Evolutionary conservation across 1,140 invertebrate genomes (phyloP).

Genomic region (Drosophila ercepeae): DNA sequence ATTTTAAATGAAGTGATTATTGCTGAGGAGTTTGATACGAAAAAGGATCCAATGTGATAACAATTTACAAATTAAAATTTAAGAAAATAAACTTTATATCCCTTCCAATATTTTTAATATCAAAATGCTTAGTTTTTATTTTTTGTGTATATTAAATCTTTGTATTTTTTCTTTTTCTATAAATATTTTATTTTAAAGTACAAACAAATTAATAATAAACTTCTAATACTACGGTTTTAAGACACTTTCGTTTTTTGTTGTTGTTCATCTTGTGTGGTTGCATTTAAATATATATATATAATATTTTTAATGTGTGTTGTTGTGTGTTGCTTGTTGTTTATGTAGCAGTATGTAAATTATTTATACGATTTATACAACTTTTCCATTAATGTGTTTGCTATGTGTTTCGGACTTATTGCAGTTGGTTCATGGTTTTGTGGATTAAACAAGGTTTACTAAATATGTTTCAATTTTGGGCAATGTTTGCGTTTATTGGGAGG

Average conservation of each 20-base stretch:
- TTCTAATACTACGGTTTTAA: conserved; percentile 82
- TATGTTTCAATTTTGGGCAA: conserved; percentile 39
- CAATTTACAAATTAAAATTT: no score
- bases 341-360: conserved; percentile 62
- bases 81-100: neutral
- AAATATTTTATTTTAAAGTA: conserved; percentile 82
- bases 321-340: conserved; percentile 52
- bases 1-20: conserved; percentile 16
- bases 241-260: conserved; percentile 81
- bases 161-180: conserved; percentile 81
- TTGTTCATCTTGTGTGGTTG: conserved; percentile 77
- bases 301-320: conserved; percentile 48
- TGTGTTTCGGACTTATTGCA: conserved; percentile 44
- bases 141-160: conserved; percentile 82
- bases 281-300: conserved; percentile 60
- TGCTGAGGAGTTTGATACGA: neutral
- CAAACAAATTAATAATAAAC: conserved; percentile 82
- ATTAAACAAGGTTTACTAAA: conserved; percentile 58
- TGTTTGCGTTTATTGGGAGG: conserved; percentile 2
- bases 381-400: conserved; percentile 50
- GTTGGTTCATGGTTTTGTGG: conserved; percentile 39
- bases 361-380: conserved; percentile 63
- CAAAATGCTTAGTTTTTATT: conserved; percentile 38
- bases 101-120: neutral
- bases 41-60: no score